Base-by-base conservation (phyloP, 2,113 vertebrate genomes). In the Puffinus mauretanicus region DNA sequence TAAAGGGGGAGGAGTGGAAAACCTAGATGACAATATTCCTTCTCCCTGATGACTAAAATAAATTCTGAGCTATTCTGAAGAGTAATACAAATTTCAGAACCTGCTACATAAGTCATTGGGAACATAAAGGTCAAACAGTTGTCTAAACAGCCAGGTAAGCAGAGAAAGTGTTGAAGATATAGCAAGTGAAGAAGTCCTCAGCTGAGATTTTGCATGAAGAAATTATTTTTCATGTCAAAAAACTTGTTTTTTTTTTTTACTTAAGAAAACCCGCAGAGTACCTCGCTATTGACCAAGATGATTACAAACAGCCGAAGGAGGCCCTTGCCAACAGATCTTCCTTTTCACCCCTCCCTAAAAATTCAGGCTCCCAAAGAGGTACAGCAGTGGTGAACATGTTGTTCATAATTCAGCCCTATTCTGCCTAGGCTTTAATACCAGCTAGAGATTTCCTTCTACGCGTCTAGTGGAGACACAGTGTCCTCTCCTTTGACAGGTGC, bases 41-140 rank as follows among this genome's bases (percentile, higher is more conserved):
- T 77, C 54, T 86, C 34, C 13, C 42, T 78, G 64, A 52, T 42
- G 36, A 86, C 25, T 94, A 40, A 88, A 94, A 88, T 47, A 77
- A 88, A 91, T 84, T 81, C 65, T 64, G 65, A 91, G 36, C 18
- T 78, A 58, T 77, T 95, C 55, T 81, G 69, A 91, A 86, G 51
- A 66, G 29, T 55, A 60, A 82, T 38, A 86, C 44, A 54, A 65
- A 49, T 80, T 88, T 92, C 58, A 87, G 66, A 82, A 88, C 4
- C 40, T 83, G 32, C 38, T 86, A 51, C 20, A 11, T 73, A 71
- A 73, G 29, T 46, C 9, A 16, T 16, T 4, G 6, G 42, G 57
- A 84, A 78, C 51, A 44, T 81, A 86, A 86, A 66, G 55, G 29
- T 47, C n/a, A 38, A 70, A 46, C 5, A 85, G 17, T 32, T 62